These are phyloP conservation scores for Agrotis ipsilon DNA, from an alignment of 2,888 invertebrate genomes.

Conservation along the genomic window DNA sequence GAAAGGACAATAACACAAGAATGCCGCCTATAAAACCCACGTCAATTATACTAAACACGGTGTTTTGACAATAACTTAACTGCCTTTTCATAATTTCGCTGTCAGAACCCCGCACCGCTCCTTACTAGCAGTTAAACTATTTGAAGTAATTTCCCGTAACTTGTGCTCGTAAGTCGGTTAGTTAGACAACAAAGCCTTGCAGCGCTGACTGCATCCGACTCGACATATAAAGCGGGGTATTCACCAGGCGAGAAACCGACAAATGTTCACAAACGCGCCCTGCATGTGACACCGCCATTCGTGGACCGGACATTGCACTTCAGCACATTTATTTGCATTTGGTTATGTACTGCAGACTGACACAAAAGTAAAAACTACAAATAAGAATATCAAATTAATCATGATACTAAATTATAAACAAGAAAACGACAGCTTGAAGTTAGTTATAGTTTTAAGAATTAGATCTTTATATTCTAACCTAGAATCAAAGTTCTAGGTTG, in stretches of 20 bases:
- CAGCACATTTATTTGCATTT: conserved; percentile 25
- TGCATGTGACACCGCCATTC: conserved; percentile 29
- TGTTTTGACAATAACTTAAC: background rate
- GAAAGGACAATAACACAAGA: background rate
- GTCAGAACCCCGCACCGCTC: background rate
- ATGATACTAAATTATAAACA: background rate
- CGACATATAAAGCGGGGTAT: conserved; percentile 17
- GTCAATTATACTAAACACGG: background rate
- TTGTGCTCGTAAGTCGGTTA: conserved; percentile 20
- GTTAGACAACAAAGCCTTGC: conserved; percentile 20
- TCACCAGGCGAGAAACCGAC: conserved; percentile 24
- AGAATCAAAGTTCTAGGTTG: no score
- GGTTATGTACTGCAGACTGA: background rate
- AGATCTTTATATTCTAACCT: no score
- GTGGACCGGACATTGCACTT: conserved; percentile 39
- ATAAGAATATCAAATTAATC: background rate
- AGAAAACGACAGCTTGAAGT: background rate
- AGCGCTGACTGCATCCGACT: conserved; percentile 21
- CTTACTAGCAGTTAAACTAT: no score
- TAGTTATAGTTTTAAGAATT: background rate
- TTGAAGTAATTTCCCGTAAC: background rate
- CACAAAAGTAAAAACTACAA: background rate
- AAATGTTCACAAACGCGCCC: conserved; percentile 24
- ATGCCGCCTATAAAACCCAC: background rate
- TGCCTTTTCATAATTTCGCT: background rate